These are phyloP conservation scores for Sinella curviseta DNA, from an alignment of 1,140 invertebrate species.

Conservation along the genomic window DNA sequence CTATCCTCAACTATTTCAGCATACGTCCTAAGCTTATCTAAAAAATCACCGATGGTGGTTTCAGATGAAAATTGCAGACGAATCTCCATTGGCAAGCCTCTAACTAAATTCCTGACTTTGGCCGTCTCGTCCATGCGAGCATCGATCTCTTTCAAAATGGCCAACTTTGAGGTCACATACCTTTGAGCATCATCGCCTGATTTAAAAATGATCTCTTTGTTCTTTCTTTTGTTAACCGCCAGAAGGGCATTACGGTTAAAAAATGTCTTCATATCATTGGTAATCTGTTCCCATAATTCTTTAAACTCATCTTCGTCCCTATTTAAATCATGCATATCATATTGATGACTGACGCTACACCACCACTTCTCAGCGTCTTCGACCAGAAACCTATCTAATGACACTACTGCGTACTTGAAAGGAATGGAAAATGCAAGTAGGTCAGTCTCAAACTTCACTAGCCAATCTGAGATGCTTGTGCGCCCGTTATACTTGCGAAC, in stretches of 20 bases:
- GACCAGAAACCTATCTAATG: not conserved
- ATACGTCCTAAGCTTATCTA: not conserved
- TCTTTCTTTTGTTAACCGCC: not conserved
- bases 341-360: not conserved
- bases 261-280: not conserved
- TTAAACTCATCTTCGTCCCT: not conserved
- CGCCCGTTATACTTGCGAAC: slow-evolving; percentile 1
- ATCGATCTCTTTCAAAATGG: not conserved
- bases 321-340: not conserved
- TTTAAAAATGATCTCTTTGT: not conserved
- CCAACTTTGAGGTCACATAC: not conserved
- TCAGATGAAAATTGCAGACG: not conserved
- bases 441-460: not conserved
- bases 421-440: not conserved
- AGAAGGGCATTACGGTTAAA: not conserved
- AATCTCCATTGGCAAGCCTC: not conserved
- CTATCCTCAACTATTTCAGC: not conserved
- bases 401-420: not conserved
- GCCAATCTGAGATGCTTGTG: not conserved
- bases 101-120: not conserved
- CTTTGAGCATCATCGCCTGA: not conserved
- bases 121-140: not conserved
- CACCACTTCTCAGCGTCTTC: not conserved
- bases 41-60: not conserved
- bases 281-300: not conserved